Base-by-base conservation (phyloP, 2,797 vertebrate species). In the Echeneis naucrates region DNA sequence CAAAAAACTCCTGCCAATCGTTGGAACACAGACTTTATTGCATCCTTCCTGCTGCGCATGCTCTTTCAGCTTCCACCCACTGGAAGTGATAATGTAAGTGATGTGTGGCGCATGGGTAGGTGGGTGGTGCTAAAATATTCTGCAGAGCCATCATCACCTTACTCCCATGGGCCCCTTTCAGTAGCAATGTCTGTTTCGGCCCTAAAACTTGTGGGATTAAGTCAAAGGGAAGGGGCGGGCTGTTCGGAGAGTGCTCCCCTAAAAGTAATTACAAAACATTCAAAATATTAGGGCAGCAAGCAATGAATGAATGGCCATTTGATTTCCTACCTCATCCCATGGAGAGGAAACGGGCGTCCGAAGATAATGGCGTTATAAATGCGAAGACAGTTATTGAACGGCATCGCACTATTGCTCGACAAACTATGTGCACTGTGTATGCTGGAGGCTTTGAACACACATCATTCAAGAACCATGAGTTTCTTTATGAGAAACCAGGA, bases 211-310 rank as follows among this genome's bases (percentile, higher is more conserved):
- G 14, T 66, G 68, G 72, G 57, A 75, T 64, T 37, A 10, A 60
- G 52, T 63, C 72, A 55, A 73, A 72, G 70, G 53, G 81, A 47
- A 77, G 60, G 2, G 12, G 61, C 47, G 42, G 72, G 59, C 53
- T 71, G 56, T 57, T n/a, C 32, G 53, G 23, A 21, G 55, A 77
- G 57, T 48, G 45, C 58, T 60, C 78, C 48, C 69, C 42, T 30
- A 48, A 38, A 58, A 63, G 70, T 59, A 61, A 90, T 88, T 62
- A 68, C 47, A 74, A 66, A 79, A 84, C 55, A 61, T 68, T 90
- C 77, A 83, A 54, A 70, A 69, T 23, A 38, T 58, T 71, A 50
- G 47, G 35, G 32, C 66, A 21, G 60, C 40, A 60, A 76, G 55
- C 37, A 63, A 63, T 30, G 50, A 47, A 58, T 66, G 76, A 33